Evolutionary conservation across 2,797 vertebrate genomes (phyloP).

Genomic region (Pipistrellus kuhlii): DNA sequence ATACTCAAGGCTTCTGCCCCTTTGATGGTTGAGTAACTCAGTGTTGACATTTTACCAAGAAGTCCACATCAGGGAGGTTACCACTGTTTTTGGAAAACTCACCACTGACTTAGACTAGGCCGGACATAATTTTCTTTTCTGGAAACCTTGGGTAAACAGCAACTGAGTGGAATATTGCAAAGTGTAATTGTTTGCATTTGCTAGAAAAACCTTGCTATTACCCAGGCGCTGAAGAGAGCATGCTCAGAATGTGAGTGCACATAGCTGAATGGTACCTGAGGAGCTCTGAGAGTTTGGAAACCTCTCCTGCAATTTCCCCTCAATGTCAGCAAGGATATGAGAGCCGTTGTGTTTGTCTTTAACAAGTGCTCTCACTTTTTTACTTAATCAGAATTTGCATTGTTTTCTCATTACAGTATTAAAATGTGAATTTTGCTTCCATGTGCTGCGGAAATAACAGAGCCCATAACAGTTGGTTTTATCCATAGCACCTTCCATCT

Average conservation of each 20-base stretch:
- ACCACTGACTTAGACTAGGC: background rate
- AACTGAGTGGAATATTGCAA: background rate
- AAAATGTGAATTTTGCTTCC: constrained; percentile 46
- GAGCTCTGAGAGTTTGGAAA: background rate
- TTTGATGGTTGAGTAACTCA: background rate
- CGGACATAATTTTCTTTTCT: constrained; percentile 57
- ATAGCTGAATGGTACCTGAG: background rate
- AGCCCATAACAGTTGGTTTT: constrained; percentile 51
- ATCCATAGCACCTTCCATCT: constrained; percentile 31
- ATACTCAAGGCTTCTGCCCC: background rate
- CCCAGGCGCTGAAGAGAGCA: background rate
- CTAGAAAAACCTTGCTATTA: background rate
- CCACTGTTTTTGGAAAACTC: background rate
- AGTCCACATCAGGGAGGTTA: background rate
- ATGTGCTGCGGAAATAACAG: constrained; percentile 22
- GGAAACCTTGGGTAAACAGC: constrained; percentile 55
- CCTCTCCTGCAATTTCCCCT: background rate
- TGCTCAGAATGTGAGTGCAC: background rate
- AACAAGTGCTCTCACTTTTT: constrained; percentile 50
- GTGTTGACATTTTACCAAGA: background rate
- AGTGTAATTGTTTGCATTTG: constrained; percentile 54
- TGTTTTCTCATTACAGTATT: constrained; percentile 59
- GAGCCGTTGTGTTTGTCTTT: background rate
- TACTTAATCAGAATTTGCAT: constrained; percentile 57
- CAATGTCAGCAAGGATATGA: background rate